Percentiles rank a stretch among this genome's conserved stretches.
Conservation (phyloP, 1,140 invertebrate species). For the Sycobia sp. region DNA sequence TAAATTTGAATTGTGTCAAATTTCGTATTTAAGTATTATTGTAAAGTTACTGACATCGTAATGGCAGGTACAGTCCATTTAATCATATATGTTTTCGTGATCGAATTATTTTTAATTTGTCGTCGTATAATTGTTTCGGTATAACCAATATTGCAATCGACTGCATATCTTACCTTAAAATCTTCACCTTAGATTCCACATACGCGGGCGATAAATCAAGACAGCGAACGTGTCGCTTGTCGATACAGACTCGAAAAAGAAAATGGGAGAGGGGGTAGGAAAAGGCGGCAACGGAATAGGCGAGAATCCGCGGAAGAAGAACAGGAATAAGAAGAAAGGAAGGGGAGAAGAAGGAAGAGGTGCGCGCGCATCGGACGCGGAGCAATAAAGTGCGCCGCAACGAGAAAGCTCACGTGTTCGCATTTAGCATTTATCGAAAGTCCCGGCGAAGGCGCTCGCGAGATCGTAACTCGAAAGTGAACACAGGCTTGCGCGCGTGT, state of each 20-base stretch:
- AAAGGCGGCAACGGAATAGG: conserved; percentile 1
- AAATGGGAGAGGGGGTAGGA: conserved; percentile 4
- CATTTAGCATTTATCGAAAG: conserved; percentile 62
- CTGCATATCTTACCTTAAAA: conserved; percentile 13
- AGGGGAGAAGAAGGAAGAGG: conserved; percentile 5
- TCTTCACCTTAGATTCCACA: conserved; percentile 4
- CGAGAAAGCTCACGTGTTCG: conserved; percentile 61
- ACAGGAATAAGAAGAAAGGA: conserved; percentile 13
- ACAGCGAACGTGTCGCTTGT: conserved; percentile 11
- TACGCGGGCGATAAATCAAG: conserved; percentile 14
- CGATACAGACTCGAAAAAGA: conserved; percentile 11
- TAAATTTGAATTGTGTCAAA: no score
- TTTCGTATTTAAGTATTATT: no score
- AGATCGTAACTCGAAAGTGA: conserved; percentile 59
- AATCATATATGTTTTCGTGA: no score
- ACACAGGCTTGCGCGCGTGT: conserved; percentile 49
- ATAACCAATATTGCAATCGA: conserved; percentile 9
- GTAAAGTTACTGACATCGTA: no score
- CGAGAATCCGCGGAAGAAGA: conserved; percentile 36
- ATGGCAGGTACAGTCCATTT: no score
- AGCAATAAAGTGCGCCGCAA: conserved; percentile 53
- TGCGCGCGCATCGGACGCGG: neutral
- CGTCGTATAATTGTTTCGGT: no score
- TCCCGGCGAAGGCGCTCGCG: conserved; percentile 39
- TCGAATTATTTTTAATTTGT: no score